Evolutionary conservation across 2,797 vertebrate species (phyloP), one percentile per base, ranked within the genome.

Genomic region (Cetoscarus ocellatus): DNA sequence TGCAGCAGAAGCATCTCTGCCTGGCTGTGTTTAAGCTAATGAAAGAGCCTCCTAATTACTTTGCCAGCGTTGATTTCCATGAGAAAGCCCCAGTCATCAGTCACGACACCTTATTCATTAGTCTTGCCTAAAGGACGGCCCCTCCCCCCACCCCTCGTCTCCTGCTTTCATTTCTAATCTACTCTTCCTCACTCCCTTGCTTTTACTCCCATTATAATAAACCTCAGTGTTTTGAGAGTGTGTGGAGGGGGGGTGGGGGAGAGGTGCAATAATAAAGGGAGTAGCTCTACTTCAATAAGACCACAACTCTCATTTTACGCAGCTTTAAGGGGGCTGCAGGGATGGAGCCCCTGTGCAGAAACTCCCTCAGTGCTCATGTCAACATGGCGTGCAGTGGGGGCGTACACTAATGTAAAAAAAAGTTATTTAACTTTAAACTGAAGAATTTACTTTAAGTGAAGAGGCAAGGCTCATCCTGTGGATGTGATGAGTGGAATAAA

Each of bases 51-150:
- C 60, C 84, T 93, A 93, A 93, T 92, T 87, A 91, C 86, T 83
- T 77, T 77, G 73, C 80, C 73, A 60, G 73, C 5, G 52, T 79
- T 88, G 79, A 91, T 89, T 90, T 91, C 86, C 85, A 88, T 90
- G 80, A 88, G 82, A 88, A 87, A 89, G 82, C 73, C 56, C 73
- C 72, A 86, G 89, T 85, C 83, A 91, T 92, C 86, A 85, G 86
- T 90, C 86, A 87, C 84, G 67, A 91, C 83, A 83, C 83, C 78
- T 83, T 83, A 91, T 93, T 92, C 80, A 82, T 94, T 92, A 90
- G 88, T 89, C 79, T 75, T 85, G 77, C 79, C 81, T 73, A 56
- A 78, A 82, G 77, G 73, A 75, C 69, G 40, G 58, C 56, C 74
- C 53, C 65, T 1, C 62, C 55, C 44, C 44, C 42, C 51, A 7